phyloP scores from a whole-genome alignment of 1,140 invertebrate genomes.

The Pararge aegeria region DNA sequence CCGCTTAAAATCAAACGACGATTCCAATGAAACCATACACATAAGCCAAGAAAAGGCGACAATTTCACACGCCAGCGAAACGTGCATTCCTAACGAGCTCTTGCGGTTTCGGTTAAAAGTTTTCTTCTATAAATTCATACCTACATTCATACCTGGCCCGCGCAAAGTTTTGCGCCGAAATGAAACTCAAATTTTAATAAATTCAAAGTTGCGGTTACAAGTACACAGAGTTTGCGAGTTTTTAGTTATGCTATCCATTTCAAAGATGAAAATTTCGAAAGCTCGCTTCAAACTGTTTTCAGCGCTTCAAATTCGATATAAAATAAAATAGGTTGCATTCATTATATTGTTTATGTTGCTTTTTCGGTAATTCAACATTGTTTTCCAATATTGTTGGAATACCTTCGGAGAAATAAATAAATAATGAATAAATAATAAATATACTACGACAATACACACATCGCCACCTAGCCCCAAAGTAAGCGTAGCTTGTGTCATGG shows the following conservation, averaged over 20 bases:
- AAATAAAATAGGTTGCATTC: background rate
- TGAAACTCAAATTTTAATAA: constrained; percentile 33
- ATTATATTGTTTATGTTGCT: background rate
- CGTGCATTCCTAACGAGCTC: constrained; percentile 14
- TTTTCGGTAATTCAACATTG: too few relatives aligned
- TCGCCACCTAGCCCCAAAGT: too few relatives aligned
- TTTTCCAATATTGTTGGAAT: too few relatives aligned
- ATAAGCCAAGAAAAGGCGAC: constrained; percentile 37
- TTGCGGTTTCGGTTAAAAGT: constrained; percentile 17
- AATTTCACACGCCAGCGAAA: constrained; percentile 20
- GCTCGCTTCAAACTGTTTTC: constrained; percentile 2
- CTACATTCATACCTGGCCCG: constrained; percentile 27
- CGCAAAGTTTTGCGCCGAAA: constrained; percentile 21
- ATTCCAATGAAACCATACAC: background rate
- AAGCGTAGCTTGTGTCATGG: too few relatives aligned
- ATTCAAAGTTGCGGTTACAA: constrained; percentile 23
- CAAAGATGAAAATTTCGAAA: constrained; percentile 13
- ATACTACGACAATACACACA: too few relatives aligned
- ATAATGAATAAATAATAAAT: too few relatives aligned
- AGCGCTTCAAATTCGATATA: background rate
- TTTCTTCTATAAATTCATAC: constrained; percentile 28
- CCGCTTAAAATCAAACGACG: too few relatives aligned
- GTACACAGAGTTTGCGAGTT: constrained; percentile 20
- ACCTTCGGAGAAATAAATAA: too few relatives aligned
- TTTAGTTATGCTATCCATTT: constrained; percentile 24